phyloP scores from a whole-genome alignment of 2,888 invertebrate genomes.

The Drosophila paramelanica region DNA sequence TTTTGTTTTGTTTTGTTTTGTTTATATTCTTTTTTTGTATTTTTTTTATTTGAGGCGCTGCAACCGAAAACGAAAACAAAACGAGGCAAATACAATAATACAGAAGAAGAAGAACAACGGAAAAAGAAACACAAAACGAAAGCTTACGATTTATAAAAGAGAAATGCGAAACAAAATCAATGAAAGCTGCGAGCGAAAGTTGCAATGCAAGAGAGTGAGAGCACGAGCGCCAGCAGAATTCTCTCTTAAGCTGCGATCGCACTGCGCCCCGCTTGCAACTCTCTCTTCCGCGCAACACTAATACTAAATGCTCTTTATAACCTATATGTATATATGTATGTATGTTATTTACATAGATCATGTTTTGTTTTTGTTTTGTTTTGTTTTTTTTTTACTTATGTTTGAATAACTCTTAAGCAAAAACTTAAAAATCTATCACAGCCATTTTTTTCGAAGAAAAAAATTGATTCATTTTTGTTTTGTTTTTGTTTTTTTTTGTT shows the following conservation, averaged over 20 bases:
- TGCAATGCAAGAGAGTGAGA: constrained; percentile 24
- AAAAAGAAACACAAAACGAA: constrained; percentile 49
- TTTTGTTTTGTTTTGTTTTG: constrained; percentile 5
- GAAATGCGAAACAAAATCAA: constrained; percentile 53
- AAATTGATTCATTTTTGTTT: constrained; percentile 42
- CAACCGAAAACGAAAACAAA: constrained; percentile 50
- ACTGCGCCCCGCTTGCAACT: constrained; percentile 12
- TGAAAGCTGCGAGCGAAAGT: constrained; percentile 60
- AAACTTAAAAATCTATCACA: constrained; percentile 81
- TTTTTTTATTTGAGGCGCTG: constrained; percentile 40
- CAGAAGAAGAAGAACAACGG: constrained; percentile 19
- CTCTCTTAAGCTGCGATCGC: constrained; percentile 21
- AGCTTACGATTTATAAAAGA: constrained; percentile 53
- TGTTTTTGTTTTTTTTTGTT: constrained; percentile 36
- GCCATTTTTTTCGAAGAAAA: constrained; percentile 79
- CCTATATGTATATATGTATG: constrained; percentile 16
- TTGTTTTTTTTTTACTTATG: constrained; percentile 42
- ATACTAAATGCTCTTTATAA: constrained; percentile 49
- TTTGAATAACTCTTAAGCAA: constrained; percentile 50
- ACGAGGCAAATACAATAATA: constrained; percentile 12
- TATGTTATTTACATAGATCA: constrained; percentile 26
- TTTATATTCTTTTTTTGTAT: constrained; percentile 6
- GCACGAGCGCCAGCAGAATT: background rate
- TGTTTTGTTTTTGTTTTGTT: constrained; percentile 32
- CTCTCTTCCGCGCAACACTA: constrained; percentile 31